A percentile compares a stretch with the other conserved stretches of the same genome.
phyloP scores from a whole-genome alignment of 1,140 invertebrate genomes.

The Heliconius hewitsoni region DNA sequence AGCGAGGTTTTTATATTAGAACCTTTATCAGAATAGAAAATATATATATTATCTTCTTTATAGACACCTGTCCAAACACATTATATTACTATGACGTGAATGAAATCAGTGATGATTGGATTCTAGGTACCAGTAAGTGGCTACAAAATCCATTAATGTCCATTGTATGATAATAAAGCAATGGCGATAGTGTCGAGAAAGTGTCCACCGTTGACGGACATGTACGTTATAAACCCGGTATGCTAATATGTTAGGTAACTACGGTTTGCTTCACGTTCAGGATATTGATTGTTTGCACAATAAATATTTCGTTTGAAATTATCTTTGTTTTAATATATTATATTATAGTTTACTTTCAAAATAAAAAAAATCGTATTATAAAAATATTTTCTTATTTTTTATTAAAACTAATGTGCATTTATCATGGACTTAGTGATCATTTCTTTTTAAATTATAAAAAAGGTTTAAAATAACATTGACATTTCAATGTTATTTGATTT shows the following conservation, averaged over 20 bases:
- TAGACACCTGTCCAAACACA: not conserved
- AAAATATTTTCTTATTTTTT: too few species aligned
- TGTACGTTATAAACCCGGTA: slow-evolving; percentile 52
- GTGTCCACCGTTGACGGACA: slow-evolving; percentile 58
- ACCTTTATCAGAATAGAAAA: slow-evolving; percentile 5
- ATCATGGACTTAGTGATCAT: too few species aligned
- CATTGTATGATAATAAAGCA: slow-evolving; percentile 65
- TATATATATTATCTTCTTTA: not conserved
- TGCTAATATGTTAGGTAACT: slow-evolving; percentile 73
- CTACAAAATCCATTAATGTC: slow-evolving; percentile 47
- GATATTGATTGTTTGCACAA: slow-evolving; percentile 42
- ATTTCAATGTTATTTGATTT: too few species aligned
- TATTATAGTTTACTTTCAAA: too few species aligned
- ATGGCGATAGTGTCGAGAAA: slow-evolving; percentile 56
- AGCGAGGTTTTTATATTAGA: slow-evolving; percentile 25
- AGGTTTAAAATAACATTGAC: too few species aligned
- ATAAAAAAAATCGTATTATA: too few species aligned
- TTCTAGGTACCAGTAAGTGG: not conserved
- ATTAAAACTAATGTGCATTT: too few species aligned
- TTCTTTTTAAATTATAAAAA: too few species aligned
- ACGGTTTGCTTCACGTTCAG: slow-evolving; percentile 41
- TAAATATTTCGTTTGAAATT: slow-evolving; percentile 23
- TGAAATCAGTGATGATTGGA: not conserved
- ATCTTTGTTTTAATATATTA: not conserved
- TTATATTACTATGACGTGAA: not conserved